Evolutionary conservation across 2,113 vertebrate genomes (phyloP).

Genomic region (Balaenoptera acutorostrata): DNA sequence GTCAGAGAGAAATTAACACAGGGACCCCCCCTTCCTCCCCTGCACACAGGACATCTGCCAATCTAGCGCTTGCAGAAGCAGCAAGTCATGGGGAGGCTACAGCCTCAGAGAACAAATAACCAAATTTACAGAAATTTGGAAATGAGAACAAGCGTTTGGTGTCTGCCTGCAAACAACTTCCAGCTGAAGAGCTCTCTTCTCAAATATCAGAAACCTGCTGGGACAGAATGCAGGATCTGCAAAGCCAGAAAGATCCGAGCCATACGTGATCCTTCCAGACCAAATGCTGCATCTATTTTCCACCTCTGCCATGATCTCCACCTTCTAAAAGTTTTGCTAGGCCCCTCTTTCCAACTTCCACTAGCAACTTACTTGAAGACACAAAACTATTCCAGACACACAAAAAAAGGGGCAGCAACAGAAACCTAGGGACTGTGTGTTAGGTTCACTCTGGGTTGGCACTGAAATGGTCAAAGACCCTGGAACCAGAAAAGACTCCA

Average conservation of each 20-base stretch:
- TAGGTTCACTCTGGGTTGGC: background rate
- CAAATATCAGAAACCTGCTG: background rate
- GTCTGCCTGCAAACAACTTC: background rate
- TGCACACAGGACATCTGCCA: slow-evolving; percentile 49
- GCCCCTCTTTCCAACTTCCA: background rate
- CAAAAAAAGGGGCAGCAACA: background rate
- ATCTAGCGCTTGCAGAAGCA: background rate
- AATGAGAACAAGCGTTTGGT: background rate
- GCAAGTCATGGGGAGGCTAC: background rate
- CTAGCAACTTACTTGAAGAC: background rate
- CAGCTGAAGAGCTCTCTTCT: background rate
- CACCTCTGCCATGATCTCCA: background rate
- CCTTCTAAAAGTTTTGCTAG: background rate
- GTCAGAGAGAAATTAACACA: slow-evolving; percentile 57
- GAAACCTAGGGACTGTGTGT: background rate
- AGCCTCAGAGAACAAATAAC: slow-evolving; percentile 44
- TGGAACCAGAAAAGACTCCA: background rate
- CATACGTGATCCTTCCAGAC: rapidly evolving
- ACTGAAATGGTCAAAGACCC: background rate
- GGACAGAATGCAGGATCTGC: background rate
- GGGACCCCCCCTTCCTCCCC: slow-evolving; percentile 41
- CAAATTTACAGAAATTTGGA: slow-evolving; percentile 37
- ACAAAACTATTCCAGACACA: background rate
- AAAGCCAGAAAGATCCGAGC: background rate
- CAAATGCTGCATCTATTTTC: background rate